These are phyloP conservation scores for Jordanella pulchra DNA, from an alignment of 2,797 vertebrate genomes.

Conservation along the genomic window DNA sequence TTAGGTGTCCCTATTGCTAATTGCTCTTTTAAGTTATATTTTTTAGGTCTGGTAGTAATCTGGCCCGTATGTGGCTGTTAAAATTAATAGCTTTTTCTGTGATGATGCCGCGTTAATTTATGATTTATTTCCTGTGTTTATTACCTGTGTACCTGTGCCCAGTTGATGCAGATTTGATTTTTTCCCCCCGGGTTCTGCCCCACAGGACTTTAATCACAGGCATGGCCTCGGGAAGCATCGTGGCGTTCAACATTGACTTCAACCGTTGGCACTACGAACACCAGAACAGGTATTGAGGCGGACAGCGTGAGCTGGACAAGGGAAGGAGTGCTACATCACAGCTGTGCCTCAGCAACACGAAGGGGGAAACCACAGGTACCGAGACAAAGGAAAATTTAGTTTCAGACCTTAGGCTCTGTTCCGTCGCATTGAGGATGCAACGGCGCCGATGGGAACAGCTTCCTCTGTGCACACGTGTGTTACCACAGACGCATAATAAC, in stretches of 20 bases:
- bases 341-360: conserved; percentile 53
- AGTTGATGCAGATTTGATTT: neutral
- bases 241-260: conserved; percentile 99
- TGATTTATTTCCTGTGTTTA: neutral
- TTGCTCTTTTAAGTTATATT: neutral
- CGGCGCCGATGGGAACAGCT: conserved; percentile 47
- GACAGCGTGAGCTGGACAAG: conserved; percentile 44
- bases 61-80: neutral
- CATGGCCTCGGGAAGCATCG: conserved; percentile 99
- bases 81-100: neutral
- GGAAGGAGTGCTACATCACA: conserved; percentile 40
- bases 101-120: neutral
- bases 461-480: conserved; percentile 58
- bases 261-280: conserved; percentile 99
- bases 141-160: neutral
- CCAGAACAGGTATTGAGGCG: conserved; percentile 96
- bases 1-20: too few species aligned
- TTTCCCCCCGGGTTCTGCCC: neutral
- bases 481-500: conserved; percentile 63
- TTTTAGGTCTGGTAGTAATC: neutral
- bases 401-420: conserved; percentile 55
- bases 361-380: conserved; percentile 51
- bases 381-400: conserved; percentile 47
- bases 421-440: conserved; percentile 53
- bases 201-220: conserved; percentile 97